phyloP scores from a whole-genome alignment of 2,113 vertebrate genomes.

The Jacana jacana region DNA sequence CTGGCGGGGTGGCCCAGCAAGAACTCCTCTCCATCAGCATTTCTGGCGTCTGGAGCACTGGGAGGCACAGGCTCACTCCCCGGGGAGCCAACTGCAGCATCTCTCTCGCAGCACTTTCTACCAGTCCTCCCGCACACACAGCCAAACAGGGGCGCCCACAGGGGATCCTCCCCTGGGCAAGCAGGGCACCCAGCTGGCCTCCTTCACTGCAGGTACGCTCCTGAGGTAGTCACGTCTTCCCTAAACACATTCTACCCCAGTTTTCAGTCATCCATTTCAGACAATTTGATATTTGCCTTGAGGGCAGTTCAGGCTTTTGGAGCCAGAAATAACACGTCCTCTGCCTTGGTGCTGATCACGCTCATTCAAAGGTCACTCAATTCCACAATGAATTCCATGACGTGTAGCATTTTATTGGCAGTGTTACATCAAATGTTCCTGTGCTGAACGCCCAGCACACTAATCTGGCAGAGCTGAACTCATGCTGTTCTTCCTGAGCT shows the following conservation, averaged over 20 bases:
- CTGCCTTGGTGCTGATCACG: not conserved
- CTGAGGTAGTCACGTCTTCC: not conserved
- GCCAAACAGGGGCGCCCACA: fast-evolving
- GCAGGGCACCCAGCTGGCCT: not conserved
- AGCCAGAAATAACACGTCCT: not conserved
- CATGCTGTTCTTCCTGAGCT: not conserved
- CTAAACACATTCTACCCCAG: not conserved
- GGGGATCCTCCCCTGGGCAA: not conserved
- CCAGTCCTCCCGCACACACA: not conserved
- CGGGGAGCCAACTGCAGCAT: fast-evolving
- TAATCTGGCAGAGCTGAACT: not conserved
- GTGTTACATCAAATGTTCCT: not conserved
- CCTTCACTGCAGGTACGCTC: not conserved
- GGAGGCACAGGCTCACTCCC: not conserved
- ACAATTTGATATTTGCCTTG: not conserved
- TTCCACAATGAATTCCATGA: not conserved
- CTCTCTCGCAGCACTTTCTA: not conserved
- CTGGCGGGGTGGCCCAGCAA: not conserved
- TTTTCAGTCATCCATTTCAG: not conserved
- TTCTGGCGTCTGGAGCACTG: not conserved
- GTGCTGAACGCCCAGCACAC: not conserved
- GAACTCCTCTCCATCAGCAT: not conserved
- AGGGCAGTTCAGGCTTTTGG: not conserved
- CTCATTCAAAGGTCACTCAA: not conserved
- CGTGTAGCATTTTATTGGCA: not conserved